Evolutionary conservation across 2,888 invertebrate genomes (phyloP).

Genomic region (Pinctada fucata): DNA sequence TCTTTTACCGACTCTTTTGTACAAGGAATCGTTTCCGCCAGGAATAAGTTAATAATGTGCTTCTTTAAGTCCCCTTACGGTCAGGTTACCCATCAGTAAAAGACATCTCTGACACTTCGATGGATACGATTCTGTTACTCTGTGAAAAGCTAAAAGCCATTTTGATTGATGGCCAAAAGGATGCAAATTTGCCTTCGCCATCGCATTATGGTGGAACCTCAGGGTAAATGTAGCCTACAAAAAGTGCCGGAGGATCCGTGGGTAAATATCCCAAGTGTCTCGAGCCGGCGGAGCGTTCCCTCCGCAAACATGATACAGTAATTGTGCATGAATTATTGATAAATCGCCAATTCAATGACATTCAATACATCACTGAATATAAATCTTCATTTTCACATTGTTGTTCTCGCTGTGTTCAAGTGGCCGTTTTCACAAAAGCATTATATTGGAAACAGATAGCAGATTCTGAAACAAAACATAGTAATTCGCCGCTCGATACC

Average conservation of each 20-base stretch:
- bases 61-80: no score
- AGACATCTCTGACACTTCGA: no score
- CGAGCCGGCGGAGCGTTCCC: neutral
- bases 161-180: neutral
- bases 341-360: slow-evolving; percentile 6
- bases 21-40: neutral
- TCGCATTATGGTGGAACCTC: no score
- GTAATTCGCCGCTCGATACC: neutral
- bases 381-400: slow-evolving; percentile 11
- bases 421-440: neutral
- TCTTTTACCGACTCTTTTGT: neutral
- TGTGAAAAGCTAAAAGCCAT: neutral
- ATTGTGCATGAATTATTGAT: slow-evolving; percentile 17
- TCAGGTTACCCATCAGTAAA: no score
- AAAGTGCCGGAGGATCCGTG: neutral
- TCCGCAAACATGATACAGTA: neutral
- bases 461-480: neutral
- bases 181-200: no score
- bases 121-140: neutral
- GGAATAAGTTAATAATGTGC: neutral
- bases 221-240: no score
- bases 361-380: slow-evolving; percentile 1
- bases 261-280: neutral
- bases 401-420: neutral
- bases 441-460: neutral